These are phyloP conservation scores for Caenorhabditis zanzibari DNA, from an alignment of 2,888 invertebrate species.

Conservation along the genomic window DNA sequence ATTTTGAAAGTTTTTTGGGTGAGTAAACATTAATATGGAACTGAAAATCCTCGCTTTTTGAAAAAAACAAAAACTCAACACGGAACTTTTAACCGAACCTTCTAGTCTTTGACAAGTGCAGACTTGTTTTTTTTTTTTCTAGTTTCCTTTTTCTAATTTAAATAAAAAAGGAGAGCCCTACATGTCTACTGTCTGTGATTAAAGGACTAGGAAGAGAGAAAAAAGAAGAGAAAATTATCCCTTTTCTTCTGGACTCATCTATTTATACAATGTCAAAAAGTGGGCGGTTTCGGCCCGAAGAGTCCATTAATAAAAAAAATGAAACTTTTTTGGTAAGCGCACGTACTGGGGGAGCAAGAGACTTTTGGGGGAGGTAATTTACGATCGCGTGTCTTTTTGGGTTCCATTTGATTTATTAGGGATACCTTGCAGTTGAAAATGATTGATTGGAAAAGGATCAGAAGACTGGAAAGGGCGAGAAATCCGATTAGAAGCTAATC, in stretches of 20 bases:
- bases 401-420: slow-evolving; percentile 25
- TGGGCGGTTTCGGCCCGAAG: not conserved
- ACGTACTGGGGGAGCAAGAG: not conserved
- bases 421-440: not conserved
- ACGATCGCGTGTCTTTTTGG: slow-evolving; percentile 40
- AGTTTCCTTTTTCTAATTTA: slow-evolving; percentile 6
- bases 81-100: not conserved
- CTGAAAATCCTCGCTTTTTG: no score
- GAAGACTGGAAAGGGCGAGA: not conserved
- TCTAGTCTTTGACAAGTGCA: slow-evolving; percentile 18
- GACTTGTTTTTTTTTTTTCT: slow-evolving; percentile 1
- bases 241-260: not conserved
- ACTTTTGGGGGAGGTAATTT: slow-evolving; percentile 29
- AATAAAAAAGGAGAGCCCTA: slow-evolving; percentile 1
- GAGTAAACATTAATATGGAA: no score
- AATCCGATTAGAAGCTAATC: no score
- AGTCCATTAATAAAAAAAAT: not conserved
- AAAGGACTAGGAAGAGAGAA: not conserved
- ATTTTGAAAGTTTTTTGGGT: no score
- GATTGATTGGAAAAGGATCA: not conserved
- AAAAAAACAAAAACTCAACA: no score
- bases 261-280: slow-evolving; percentile 21
- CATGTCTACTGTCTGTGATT: slow-evolving; percentile 19
- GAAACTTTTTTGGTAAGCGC: slow-evolving; percentile 6
- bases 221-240: slow-evolving; percentile 9